These are phyloP conservation scores for Lepidothrix coronata DNA, from an alignment of 2,113 vertebrate species.

Conservation along the genomic window DNA sequence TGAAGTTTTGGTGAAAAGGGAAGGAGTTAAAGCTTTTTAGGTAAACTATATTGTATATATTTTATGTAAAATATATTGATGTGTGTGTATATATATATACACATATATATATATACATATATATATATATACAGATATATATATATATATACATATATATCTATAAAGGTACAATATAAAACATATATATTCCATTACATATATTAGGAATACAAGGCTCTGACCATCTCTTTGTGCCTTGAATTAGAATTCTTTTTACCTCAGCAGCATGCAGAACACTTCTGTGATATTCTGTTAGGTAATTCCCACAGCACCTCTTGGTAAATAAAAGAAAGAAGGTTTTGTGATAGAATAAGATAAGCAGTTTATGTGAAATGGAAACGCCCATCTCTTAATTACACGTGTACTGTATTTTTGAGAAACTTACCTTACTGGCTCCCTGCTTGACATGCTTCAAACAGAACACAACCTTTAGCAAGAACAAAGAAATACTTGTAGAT, in stretches of 20 bases:
- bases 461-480: not conserved
- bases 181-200: rapidly evolving
- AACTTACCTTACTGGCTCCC: not conserved
- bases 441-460: not conserved
- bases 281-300: not conserved
- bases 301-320: not conserved
- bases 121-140: too few species aligned
- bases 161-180: not conserved
- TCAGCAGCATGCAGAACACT: not conserved
- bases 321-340: not conserved
- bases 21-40: not conserved
- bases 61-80: not conserved
- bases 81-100: not conserved
- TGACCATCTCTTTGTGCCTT: not conserved
- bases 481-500: not conserved
- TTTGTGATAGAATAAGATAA: not conserved
- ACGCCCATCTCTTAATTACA: not conserved
- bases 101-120: too few species aligned
- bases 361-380: not conserved
- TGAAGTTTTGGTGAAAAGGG: not conserved
- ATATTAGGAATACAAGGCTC: not conserved
- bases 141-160: too few species aligned
- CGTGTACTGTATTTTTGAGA: not conserved
- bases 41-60: not conserved
- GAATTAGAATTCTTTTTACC: not conserved